Base-by-base conservation (phyloP, 2,113 vertebrate species). In the Pavo muticus region DNA sequence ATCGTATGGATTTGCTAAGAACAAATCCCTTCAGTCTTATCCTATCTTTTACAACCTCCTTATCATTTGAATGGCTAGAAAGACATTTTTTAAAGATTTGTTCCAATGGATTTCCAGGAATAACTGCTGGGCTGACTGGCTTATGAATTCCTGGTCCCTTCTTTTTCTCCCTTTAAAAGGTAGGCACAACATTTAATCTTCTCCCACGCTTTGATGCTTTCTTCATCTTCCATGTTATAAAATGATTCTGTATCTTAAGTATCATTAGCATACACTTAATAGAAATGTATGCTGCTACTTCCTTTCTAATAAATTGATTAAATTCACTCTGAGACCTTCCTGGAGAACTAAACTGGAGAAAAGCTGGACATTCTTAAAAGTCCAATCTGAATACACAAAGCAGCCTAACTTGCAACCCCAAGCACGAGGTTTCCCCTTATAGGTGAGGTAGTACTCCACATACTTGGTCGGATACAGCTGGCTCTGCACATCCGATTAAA, bases 11-110 rank as follows among this genome's bases (percentile, higher is more conserved):
- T 93, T 87, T 65, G 57, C 52, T 56, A 59, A 64, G 63, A 89
- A 85, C 19, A 94, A 89, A 87, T 78, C 67, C 17, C 35, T 89
- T 64, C 47, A 40, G 45, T 84, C 69, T 86, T 50, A 29, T 2
- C 20, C 65, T 89, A 68, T 70, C 87, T 82, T 89, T 91, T 79
- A 82, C 17, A 89, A 82, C 14, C 18, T 57, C 67, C n/a, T 88
- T 78, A 81, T 59, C 59, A 82, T 54, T 56, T 73, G 23, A 84
- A 80, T 32, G 70, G n/a, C 44, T 65, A 37, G 23, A 54, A 59
- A 74, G 25, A 40, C 19, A 18, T 39, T 82, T 68, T 54, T 40
- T 11, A 48, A 48, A 84, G 30, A 37, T 45, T 81, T 87, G 32
- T 90, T 82, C n/a, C 9, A 13, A 8, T 44, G 19, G 54, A 37